Evolutionary conservation across 1,140 invertebrate genomes (phyloP).

Genomic region (Chionoecetes opilio): DNA sequence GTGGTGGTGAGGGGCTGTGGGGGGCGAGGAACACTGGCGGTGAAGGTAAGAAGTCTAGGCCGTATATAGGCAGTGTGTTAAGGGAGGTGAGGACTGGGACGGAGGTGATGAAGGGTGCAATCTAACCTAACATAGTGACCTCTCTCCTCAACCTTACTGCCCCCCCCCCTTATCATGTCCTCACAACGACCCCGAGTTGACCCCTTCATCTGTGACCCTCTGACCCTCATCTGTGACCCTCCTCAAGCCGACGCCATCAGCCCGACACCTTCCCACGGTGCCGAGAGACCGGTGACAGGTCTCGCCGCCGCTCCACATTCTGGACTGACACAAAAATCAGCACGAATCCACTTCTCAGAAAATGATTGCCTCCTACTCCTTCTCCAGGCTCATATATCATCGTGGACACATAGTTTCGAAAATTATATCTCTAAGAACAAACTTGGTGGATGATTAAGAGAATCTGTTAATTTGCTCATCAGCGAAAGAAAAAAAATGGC

Average conservation of each 20-base stretch:
- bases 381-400: constrained; percentile 15
- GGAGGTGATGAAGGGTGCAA: background rate
- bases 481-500: background rate
- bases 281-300: background rate
- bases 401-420: constrained; percentile 4
- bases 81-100: background rate
- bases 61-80: too few species aligned
- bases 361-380: too few species aligned
- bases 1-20: too few species aligned
- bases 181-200: background rate
- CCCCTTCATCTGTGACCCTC: background rate
- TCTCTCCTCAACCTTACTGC: background rate
- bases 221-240: too few species aligned
- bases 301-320: background rate
- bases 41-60: background rate
- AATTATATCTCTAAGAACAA: background rate
- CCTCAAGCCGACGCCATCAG: background rate
- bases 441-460: background rate
- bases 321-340: background rate
- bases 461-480: background rate
- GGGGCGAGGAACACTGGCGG: background rate
- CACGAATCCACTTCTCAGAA: background rate
- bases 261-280: background rate
- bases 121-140: background rate
- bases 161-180: background rate